Base-by-base conservation (phyloP, 2,797 vertebrate genomes). In the Catostomus latipinnis region DNA sequence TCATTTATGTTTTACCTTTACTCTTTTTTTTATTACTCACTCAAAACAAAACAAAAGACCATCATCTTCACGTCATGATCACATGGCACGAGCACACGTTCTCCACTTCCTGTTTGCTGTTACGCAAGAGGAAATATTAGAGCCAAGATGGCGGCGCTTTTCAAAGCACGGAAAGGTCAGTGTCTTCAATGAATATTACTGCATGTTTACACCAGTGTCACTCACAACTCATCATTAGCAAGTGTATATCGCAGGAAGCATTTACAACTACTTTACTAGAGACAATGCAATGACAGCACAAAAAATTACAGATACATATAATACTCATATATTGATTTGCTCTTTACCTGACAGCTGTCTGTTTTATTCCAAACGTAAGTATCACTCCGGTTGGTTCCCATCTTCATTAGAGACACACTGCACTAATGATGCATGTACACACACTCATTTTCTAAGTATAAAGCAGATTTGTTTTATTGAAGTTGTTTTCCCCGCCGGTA, bases 81-180 rank as follows among this genome's bases (percentile, higher is more conserved):
- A 80, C 69, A 8, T 80, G 70, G 43, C 22, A 8, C 10, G 0
- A 52, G 11, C 6, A 34, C 34, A 48, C 11, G 4, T 12, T 14
- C 10, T 1, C 2, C 34, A 34, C 50, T 43, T 71, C 68, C 68
- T 6, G 34, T 34, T 34, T 34, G 60, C 57, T 22, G 58, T 72
- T 54, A 6, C 45, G 6, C 22, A 57, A 71, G 14, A 50, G 52
- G 11, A 14, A 13, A 3, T 11, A 11, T 13, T 7, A 53, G 60
- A 53, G 22, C 71, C 74, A 84, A 82, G 62, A 95, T 94, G 93
- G 90, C 92, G 63, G 93, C 91, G 1, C 88, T 94, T 22, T 89
- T 93, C 6, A 91, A 82, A 87, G 92, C 91, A 9, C 88, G 90
- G 71, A 93, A 72, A 92, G 93, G 94, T 94, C 72, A 56, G 92